Evolutionary conservation across 2,797 vertebrate genomes (phyloP).

Genomic region (Saguinus oedipus): DNA sequence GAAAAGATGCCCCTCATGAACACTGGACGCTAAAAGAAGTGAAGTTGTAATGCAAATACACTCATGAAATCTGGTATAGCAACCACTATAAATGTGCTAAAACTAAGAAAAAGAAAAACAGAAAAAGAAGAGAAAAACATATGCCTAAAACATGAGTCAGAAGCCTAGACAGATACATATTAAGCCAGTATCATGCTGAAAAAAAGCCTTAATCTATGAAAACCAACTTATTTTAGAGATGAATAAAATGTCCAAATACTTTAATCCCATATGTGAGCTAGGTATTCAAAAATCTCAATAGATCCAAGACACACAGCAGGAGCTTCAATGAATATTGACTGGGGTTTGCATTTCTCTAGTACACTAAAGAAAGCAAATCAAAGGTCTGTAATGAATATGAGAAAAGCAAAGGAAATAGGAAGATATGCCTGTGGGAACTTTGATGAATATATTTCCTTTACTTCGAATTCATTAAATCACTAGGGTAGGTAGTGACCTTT

Average conservation of each 20-base stretch:
- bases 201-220: background rate
- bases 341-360: background rate
- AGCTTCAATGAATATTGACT: background rate
- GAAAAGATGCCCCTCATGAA: fast-evolving
- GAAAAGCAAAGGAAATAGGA: background rate
- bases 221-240: background rate
- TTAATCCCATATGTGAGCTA: background rate
- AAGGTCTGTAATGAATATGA: background rate
- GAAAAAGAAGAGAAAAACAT: background rate
- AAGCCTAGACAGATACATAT: background rate
- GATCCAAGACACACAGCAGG: background rate
- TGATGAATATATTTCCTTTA: background rate
- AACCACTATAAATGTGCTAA: background rate
- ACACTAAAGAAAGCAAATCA: background rate
- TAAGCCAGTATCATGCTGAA: background rate
- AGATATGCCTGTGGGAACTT: background rate
- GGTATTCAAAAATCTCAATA: background rate
- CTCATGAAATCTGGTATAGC: background rate
- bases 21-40: background rate
- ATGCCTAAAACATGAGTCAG: background rate
- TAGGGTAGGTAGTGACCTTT: background rate
- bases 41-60: background rate
- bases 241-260: background rate
- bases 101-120: background rate
- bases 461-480: conserved; percentile 25